Evolutionary conservation across 2,888 invertebrate species (phyloP), one percentile per base, ranked within the genome.

Genomic region (Hirtodrosophila trivittata): DNA sequence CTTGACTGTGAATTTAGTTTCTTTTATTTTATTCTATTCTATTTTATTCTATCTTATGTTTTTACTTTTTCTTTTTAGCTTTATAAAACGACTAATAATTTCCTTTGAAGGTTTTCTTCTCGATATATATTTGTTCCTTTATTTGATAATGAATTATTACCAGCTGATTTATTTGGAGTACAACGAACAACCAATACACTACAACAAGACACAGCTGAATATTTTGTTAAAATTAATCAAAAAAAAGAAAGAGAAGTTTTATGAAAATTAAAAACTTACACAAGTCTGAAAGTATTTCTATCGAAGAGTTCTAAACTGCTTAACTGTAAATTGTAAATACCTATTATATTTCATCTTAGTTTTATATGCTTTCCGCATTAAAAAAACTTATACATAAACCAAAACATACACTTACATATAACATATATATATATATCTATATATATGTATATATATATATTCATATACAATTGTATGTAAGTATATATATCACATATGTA

Each of bases 241-340:
- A 37, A 35, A 46, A 38, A 38, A 37, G 41, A 33, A 25, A 37
- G 35, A 41, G 32, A 38, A 37, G 46, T 37, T 43, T n/a, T n/a
- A n/a, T n/a, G n/a, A n/a, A 45, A 50, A 41, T n/a, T 32, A 37
- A 51, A 58, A 77, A 66, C 66, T 68, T 76, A 74, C 38, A 76
- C 77, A 80, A 80, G 78, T 80, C 78, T 80, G 78, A 80, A 72
- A 77, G 71, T 80, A 81, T 78, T 80, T 81, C 81, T 80, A 80
- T 81, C 81, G 81, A 78, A 78, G 46, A 77, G 78, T 78, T 78
- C 70, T 78, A 78, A 78, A 78, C 78, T 78, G 68, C 71, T 77
- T 66, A 74, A 71, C 50, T 74, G 60, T 77, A 74, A 74, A 73
- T 56, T 77, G 76, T 77, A 75, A 54, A 76, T 72, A 76, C 35